Conservation (phyloP, 2,888 invertebrate species). For the Antheraea assamensis region DNA sequence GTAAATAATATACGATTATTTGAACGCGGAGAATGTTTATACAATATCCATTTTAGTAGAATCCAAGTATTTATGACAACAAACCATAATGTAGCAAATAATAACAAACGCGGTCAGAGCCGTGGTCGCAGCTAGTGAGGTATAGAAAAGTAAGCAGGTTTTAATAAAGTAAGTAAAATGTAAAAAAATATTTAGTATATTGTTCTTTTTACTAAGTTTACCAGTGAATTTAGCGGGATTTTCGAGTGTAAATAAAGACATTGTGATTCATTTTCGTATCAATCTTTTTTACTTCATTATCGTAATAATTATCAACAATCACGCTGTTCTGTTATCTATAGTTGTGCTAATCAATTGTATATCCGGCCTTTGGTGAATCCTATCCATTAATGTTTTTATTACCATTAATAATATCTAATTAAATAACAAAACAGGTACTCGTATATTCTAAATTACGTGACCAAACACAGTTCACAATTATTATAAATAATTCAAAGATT, state of each 20-base stretch:
- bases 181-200: neutral
- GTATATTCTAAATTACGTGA: neutral
- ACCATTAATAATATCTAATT: neutral
- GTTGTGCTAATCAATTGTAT: neutral
- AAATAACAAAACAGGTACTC: neutral
- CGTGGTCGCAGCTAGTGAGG: too few relatives aligned
- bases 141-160: too few relatives aligned
- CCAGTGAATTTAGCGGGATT: neutral
- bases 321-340: neutral
- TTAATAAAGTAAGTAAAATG: conserved; percentile 26
- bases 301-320: neutral
- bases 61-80: too few relatives aligned
- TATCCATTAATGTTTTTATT: neutral
- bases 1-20: too few relatives aligned
- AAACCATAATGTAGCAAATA: too few relatives aligned
- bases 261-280: neutral
- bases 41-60: too few relatives aligned
- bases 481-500: too few relatives aligned
- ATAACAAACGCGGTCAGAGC: too few relatives aligned
- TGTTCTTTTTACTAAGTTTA: neutral
- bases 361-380: neutral
- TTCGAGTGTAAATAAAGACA: neutral
- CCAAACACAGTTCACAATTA: neutral
- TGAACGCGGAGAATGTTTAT: too few relatives aligned
- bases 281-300: neutral